These are phyloP conservation scores for Premnoplex brunnescens DNA, from an alignment of 2,797 vertebrate species.

Conservation along the genomic window DNA sequence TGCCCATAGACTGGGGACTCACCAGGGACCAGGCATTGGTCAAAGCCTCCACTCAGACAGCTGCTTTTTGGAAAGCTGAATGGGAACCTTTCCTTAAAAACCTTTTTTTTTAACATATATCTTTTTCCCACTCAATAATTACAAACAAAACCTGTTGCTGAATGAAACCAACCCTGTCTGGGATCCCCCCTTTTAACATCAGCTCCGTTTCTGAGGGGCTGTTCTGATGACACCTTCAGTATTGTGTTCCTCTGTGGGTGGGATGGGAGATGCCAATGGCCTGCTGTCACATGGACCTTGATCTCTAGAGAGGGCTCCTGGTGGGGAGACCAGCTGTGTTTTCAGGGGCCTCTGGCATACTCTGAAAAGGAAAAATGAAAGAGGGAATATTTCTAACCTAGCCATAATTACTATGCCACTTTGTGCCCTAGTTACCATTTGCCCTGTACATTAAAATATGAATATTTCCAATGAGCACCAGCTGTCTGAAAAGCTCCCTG, in stretches of 20 bases:
- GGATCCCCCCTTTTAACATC: background rate
- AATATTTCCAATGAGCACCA: background rate
- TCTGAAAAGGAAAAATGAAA: background rate
- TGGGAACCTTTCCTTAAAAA: background rate
- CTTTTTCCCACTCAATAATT: background rate
- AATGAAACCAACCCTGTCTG: background rate
- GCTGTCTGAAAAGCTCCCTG: background rate
- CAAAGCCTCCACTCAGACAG: background rate
- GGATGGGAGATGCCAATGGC: background rate
- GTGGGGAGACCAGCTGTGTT: background rate
- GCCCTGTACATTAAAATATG: background rate
- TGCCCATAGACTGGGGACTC: background rate
- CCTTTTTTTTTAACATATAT: accelerated
- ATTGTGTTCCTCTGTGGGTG: background rate
- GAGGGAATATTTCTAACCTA: background rate
- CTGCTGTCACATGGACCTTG: background rate
- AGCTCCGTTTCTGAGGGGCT: background rate
- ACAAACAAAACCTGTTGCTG: background rate
- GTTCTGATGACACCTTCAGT: background rate
- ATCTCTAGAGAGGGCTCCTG: accelerated
- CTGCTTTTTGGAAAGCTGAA: background rate
- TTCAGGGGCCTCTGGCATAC: background rate
- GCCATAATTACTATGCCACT: background rate
- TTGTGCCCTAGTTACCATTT: background rate
- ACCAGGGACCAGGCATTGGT: background rate